Evolutionary conservation across 2,113 vertebrate genomes (phyloP).

Genomic region (Saccopteryx leptura): DNA sequence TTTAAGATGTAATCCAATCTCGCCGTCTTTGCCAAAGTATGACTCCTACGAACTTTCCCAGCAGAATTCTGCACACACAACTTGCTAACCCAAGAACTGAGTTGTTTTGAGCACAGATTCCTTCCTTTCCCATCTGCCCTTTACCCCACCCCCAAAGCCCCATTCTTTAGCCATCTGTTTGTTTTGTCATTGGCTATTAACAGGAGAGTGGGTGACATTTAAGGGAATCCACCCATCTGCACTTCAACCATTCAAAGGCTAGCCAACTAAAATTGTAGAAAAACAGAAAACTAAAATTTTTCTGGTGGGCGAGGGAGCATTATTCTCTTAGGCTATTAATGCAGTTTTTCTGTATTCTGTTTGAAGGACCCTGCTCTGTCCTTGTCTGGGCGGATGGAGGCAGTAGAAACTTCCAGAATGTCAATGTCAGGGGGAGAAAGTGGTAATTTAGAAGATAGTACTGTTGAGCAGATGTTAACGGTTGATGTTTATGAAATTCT

Average conservation of each 20-base stretch:
- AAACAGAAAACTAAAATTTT: not conserved
- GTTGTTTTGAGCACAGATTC: conserved; percentile 35
- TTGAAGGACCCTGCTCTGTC: not conserved
- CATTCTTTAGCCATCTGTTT: conserved; percentile 79
- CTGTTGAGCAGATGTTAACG: not conserved
- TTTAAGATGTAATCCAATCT: conserved; percentile 85
- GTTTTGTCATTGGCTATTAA: conserved; percentile 69
- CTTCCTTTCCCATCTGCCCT: conserved; percentile 44
- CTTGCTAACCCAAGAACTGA: conserved; percentile 8
- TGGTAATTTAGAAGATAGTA: not conserved
- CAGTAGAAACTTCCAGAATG: conserved; percentile 40
- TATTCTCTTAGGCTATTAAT: conserved; percentile 20
- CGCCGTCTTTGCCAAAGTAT: conserved; percentile 34
- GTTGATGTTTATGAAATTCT: conserved; percentile 11
- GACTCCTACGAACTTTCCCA: conserved; percentile 72
- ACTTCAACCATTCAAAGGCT: conserved; percentile 56
- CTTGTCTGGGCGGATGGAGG: conserved; percentile 42
- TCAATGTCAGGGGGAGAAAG: not conserved
- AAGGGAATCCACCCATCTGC: conserved; percentile 75
- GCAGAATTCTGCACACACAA: conserved; percentile 14
- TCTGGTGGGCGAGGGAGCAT: not conserved
- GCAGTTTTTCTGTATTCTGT: conserved; percentile 14
- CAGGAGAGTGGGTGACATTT: conserved; percentile 66
- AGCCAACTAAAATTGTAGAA: conserved; percentile 61
- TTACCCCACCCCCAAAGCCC: not conserved